These are phyloP conservation scores for Amiota mariae DNA, from an alignment of 2,888 invertebrate species.

Conservation along the genomic window DNA sequence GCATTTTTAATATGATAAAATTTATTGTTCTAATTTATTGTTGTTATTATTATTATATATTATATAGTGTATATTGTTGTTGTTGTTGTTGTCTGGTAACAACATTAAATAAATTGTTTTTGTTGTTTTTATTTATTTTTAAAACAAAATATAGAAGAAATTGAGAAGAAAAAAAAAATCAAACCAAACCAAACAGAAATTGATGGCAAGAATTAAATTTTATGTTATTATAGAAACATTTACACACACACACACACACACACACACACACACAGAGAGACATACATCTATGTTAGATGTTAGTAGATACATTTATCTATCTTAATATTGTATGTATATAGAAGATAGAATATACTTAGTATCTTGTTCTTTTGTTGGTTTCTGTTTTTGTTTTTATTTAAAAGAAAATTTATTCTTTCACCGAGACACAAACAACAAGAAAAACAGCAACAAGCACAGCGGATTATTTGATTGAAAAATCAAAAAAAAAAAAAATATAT, in stretches of 20 bases:
- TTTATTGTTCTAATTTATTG: too few species aligned
- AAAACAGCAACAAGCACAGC: not conserved
- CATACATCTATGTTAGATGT: too few species aligned
- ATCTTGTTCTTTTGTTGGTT: not conserved
- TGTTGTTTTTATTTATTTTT: not conserved
- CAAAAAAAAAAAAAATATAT: conserved; percentile 8
- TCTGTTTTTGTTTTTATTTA: not conserved
- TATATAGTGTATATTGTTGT: too few species aligned
- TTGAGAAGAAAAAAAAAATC: not conserved
- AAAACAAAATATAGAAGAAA: not conserved
- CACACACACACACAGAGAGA: not conserved
- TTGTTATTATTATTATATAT: too few species aligned
- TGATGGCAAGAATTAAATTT: not conserved
- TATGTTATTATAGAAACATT: not conserved
- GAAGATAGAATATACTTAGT: not conserved
- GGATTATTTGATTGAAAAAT: conserved; percentile 6
- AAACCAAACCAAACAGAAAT: not conserved
- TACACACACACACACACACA: not conserved
- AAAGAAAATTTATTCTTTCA: not conserved
- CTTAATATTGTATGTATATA: not conserved
- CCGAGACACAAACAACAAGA: not conserved
- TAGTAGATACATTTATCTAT: not conserved
- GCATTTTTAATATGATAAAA: too few species aligned
- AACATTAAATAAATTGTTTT: not conserved
- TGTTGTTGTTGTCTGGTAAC: too few species aligned